Conservation (phyloP, 2,797 vertebrate species). For the Lophotriccus pileatus region DNA sequence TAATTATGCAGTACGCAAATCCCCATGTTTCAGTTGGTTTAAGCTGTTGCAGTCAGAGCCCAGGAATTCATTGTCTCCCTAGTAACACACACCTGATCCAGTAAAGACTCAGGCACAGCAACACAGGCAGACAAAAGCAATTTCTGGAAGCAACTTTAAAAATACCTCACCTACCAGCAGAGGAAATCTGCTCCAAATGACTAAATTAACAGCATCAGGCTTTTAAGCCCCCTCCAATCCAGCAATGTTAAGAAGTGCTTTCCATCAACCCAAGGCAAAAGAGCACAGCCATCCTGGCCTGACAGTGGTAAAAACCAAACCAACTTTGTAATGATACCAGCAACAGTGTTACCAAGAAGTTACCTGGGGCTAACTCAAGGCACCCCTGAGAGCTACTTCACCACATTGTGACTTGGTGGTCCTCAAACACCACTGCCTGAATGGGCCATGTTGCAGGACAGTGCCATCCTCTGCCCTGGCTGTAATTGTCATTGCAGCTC, state of each 20-base stretch:
- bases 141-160: conserved; percentile 4
- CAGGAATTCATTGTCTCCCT: not conserved
- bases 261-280: not conserved
- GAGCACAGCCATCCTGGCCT: not conserved
- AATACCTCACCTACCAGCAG: not conserved
- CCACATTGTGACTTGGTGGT: not conserved
- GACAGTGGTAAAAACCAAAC: not conserved
- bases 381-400: not conserved
- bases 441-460: accelerated
- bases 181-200: not conserved
- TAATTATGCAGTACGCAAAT: not conserved
- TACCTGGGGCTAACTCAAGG: not conserved
- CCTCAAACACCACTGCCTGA: not conserved
- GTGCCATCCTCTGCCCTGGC: not conserved
- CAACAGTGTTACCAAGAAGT: accelerated
- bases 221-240: not conserved
- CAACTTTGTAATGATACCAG: not conserved
- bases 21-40: not conserved
- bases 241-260: not conserved
- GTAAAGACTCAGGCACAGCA: not conserved
- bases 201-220: not conserved
- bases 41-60: not conserved
- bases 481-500: not conserved
- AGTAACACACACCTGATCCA: conserved; percentile 20
- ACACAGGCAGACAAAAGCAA: not conserved